Evolutionary conservation across 2,797 vertebrate genomes (phyloP).

Genomic region (Megalops cyprinoides): DNA sequence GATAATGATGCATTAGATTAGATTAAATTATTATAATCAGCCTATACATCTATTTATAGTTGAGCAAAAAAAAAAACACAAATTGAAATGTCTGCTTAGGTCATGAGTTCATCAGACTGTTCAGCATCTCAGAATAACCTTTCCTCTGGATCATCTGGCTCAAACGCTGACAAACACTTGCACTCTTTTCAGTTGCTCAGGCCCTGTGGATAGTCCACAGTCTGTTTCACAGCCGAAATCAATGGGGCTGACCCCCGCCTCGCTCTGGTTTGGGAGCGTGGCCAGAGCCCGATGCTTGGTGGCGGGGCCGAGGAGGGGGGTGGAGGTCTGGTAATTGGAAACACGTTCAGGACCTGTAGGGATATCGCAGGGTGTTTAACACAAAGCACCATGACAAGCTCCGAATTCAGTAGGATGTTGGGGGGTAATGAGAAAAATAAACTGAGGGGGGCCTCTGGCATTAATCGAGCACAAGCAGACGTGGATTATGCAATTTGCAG

Average conservation of each 20-base stretch:
- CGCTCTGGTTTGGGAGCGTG: background rate
- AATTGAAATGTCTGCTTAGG: background rate
- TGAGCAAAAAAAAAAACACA: too few species aligned
- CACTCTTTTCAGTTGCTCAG: background rate
- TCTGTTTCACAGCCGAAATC: background rate
- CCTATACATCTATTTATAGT: too few species aligned
- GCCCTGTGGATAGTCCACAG: background rate
- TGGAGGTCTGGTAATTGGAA: too few species aligned
- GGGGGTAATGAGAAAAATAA: constrained; percentile 26
- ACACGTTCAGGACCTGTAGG: constrained; percentile 3
- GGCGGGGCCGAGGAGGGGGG: too few species aligned
- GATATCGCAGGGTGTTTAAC: constrained; percentile 18
- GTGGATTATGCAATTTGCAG: constrained; percentile 26
- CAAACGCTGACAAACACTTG: background rate
- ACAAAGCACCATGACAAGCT: constrained; percentile 12
- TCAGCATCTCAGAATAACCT: background rate
- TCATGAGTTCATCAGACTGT: background rate
- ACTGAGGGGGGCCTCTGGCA: constrained; percentile 7
- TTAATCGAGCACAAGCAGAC: background rate
- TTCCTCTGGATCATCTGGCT: background rate
- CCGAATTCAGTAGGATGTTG: constrained; percentile 18
- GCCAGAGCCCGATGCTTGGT: background rate
- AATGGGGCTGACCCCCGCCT: constrained; percentile 1
- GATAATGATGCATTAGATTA: too few species aligned
- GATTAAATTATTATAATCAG: too few species aligned